These are phyloP conservation scores for Julus scanicus DNA, from an alignment of 2,888 invertebrate genomes.

Conservation along the genomic window DNA sequence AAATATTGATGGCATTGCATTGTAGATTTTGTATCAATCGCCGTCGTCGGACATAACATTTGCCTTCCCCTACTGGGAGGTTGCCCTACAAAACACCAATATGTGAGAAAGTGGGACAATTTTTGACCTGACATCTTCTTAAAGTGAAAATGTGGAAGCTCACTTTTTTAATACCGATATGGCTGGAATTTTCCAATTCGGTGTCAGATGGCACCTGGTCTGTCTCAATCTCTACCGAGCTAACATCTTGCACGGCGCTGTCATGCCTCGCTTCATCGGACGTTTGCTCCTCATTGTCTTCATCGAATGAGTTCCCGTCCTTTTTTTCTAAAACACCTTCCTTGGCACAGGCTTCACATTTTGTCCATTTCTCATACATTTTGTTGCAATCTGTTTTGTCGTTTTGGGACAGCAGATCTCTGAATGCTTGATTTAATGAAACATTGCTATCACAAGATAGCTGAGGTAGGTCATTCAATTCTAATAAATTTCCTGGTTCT, in stretches of 20 bases:
- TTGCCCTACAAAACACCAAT: constrained; percentile 43
- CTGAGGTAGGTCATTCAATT: neutral
- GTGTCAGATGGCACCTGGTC: constrained; percentile 58
- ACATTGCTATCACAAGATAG: constrained; percentile 15
- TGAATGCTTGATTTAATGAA: constrained; percentile 25
- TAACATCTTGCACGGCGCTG: constrained; percentile 59
- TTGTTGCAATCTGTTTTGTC: neutral
- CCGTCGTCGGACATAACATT: constrained; percentile 26
- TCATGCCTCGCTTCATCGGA: constrained; percentile 58
- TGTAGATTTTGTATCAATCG: constrained; percentile 48
- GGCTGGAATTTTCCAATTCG: constrained; percentile 55
- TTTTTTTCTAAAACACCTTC: neutral
- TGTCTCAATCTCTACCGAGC: constrained; percentile 59
- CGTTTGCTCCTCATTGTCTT: constrained; percentile 53
- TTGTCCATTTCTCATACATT: neutral
- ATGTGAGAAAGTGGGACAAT: neutral
- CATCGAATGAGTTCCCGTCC: neutral
- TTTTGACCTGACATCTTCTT: neutral
- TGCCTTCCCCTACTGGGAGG: neutral
- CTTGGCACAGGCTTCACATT: neutral
- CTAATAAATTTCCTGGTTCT: neutral
- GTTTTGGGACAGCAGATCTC: neutral
- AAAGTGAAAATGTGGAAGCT: neutral
- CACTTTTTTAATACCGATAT: constrained; percentile 31
- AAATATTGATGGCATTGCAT: neutral